Base-by-base conservation (phyloP, 2,888 invertebrate genomes). In the Gryllus longicercus region DNA sequence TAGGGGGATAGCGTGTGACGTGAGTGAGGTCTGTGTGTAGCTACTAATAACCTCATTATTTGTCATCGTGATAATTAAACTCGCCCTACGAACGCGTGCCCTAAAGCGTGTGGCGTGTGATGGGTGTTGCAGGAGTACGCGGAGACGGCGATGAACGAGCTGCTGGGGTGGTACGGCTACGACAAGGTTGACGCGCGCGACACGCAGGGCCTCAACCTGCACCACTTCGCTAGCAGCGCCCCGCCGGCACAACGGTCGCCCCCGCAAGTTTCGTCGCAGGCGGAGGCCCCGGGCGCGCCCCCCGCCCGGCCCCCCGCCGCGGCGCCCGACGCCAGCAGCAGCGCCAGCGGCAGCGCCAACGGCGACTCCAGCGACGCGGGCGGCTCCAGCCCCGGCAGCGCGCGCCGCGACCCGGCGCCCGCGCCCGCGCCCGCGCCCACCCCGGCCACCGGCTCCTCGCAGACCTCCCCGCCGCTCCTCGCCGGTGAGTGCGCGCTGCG, bases 141-240 rank as follows among this genome's bases (percentile, higher is more conserved):
- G 10, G 96, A 96, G 87, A 95, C 93, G 78, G 95, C 96, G 1
- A 96, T 96, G 96, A 96, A 96, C 86, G 96, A 96, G 87, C 89
- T 96, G 82, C 90, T 96, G 49, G 96, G 96, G 76, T 96, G 96
- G 95, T 97, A 96, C 88, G 96, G 96, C 2, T 96, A 96, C 86
- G 93, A 92, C 82, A 91, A 91, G 84, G 89, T 91, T 79, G 93
- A 93, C 87, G 89, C 93, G 51, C 87, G 92, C 79, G 92, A 92
- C 85, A 89, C 91, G 12, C 87, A 91, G 79, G 89, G 91, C 50
- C 86, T 87, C 50, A 86, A 87, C 83, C 85, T 87, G 81, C 86
- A 86, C 82, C 87, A 87, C 81, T 89, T 84, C 84, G 87, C 85
- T 81, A 86, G 79, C 85, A 86, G 16, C 81, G 50, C 78, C 78